These are phyloP conservation scores for Psephotus haematonotus DNA, from an alignment of 2,113 vertebrate species.

Conservation along the genomic window DNA sequence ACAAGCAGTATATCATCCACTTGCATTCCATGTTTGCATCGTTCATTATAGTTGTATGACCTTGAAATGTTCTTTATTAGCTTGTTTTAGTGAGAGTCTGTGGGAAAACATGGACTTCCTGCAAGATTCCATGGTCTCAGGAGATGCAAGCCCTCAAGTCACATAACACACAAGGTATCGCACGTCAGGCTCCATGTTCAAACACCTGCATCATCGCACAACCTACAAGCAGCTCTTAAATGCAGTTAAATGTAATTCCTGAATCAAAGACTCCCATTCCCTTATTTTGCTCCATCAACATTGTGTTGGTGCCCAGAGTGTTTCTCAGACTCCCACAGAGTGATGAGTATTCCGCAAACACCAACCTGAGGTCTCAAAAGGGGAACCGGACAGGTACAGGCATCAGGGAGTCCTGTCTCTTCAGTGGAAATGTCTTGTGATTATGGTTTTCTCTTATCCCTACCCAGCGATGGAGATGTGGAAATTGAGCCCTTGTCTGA, in stretches of 20 bases:
- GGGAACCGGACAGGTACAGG: neutral
- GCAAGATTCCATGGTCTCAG: neutral
- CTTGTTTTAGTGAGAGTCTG: neutral
- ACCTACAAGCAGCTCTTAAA: neutral
- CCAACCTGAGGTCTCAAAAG: neutral
- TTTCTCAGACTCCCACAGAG: neutral
- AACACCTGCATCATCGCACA: neutral
- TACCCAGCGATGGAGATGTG: neutral
- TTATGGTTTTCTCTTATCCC: neutral
- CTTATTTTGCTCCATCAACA: neutral
- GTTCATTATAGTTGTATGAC: neutral
- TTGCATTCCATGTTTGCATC: neutral
- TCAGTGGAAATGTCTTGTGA: neutral
- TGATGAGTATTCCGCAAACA: neutral
- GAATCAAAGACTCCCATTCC: neutral
- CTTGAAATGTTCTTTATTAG: neutral
- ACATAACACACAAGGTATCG: neutral
- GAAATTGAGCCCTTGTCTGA: neutral
- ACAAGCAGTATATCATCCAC: neutral
- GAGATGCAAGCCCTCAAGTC: neutral
- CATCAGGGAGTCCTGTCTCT: neutral
- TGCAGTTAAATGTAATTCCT: neutral
- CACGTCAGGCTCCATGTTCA: neutral
- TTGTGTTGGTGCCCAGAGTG: neutral
- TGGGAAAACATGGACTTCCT: neutral